These are phyloP conservation scores for Myocastor coypus DNA, from an alignment of 2,113 vertebrate genomes.

Conservation along the genomic window DNA sequence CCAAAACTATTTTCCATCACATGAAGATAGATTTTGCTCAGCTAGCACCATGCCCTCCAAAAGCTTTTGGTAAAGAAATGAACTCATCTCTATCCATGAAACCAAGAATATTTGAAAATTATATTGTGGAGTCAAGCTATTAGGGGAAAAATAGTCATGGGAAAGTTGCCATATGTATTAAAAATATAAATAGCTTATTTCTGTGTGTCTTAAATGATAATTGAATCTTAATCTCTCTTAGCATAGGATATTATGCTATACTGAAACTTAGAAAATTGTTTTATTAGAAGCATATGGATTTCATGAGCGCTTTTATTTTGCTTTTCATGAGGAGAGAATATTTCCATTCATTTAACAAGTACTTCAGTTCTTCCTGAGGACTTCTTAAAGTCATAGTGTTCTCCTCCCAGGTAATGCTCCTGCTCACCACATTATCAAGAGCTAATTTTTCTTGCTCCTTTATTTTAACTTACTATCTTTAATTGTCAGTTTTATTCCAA, in stretches of 20 bases:
- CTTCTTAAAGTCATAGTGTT: conserved; percentile 21
- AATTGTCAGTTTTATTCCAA: conserved; percentile 44
- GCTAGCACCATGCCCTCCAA: background rate
- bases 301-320: conserved; percentile 69
- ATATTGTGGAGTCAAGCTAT: conserved; percentile 68
- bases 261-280: conserved; percentile 64
- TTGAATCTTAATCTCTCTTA: conserved; percentile 62
- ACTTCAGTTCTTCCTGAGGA: conserved; percentile 42
- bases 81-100: conserved; percentile 70
- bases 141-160: conserved; percentile 70
- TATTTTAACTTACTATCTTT: background rate
- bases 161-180: conserved; percentile 65
- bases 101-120: conserved; percentile 68
- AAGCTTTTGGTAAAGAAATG: conserved; percentile 71
- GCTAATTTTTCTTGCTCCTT: background rate
- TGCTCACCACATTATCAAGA: background rate
- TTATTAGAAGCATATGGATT: conserved; percentile 74
- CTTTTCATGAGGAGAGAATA: conserved; percentile 60
- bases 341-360: conserved; percentile 57
- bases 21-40: conserved; percentile 53
- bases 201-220: conserved; percentile 68
- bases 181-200: conserved; percentile 74
- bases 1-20: conserved; percentile 60
- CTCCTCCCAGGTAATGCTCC: background rate
- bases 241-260: conserved; percentile 56